Evolutionary conservation across 2,888 invertebrate genomes (phyloP), one percentile per base, ranked within the genome.

Genomic region (Serrognathus titanus): DNA sequence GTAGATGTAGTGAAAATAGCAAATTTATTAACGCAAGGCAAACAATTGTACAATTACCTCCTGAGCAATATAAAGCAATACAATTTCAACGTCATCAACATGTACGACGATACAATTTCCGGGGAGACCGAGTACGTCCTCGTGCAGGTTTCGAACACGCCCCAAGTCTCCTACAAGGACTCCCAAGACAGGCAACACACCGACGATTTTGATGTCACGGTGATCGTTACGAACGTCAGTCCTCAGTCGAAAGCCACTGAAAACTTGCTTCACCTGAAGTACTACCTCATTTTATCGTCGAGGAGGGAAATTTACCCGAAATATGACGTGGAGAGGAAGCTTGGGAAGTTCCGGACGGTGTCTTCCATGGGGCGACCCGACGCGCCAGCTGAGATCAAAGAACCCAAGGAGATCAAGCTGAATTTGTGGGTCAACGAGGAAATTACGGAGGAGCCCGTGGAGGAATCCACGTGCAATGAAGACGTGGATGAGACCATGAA

Each of bases 1-100:
- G 9, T 69, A 85, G 87, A 85, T 67, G 76, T 79, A 1, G 74
- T 86, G 6, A 79, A 79, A 1, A 80, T 87, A 51, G 77, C 76
- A 43, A 81, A 86, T 68, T 79, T 86, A 46, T 79, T 83, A 37
- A 86, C 86, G 31, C 82, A 86, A 35, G 83, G 86, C 10, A 78
- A 81, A 39, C 85, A 86, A 55, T 76, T 90, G 7, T 90, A 84
- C 75, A 84, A 86, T 55, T 89, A 89, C 71, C 80, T 90, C 60
- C 75, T 89, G 48, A 82, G 82, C 20, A 85, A 89, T 69, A 85
- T 88, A 57, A 82, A 83, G 61, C 80, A 82, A 16, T 88, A 88
- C 71, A 80, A 81, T 38, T 86, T 90, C 83, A 83, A 83, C 57
- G 85, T 86, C 1, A 79, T 89, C 36, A 79, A 82, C 49, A 87